A percentile compares a stretch with the other conserved stretches of the same genome.
Evolutionary conservation across 2,113 vertebrate species (phyloP).

Genomic region (Kryptolebias marmoratus): DNA sequence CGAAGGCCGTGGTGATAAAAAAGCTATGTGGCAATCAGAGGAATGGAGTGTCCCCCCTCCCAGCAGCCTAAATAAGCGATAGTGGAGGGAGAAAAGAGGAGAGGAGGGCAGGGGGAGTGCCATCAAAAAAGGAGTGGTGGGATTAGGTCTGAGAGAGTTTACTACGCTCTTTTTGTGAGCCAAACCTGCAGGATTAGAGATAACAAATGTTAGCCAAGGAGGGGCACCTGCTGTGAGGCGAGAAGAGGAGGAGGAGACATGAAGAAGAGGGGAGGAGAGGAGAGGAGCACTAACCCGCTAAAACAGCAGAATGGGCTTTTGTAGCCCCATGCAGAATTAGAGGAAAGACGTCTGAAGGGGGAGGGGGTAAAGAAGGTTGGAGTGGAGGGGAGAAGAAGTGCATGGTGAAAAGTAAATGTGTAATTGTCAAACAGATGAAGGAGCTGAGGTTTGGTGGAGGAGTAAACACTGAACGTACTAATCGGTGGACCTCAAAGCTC

Average conservation of each 20-base stretch:
- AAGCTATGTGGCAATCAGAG: slow-evolving; percentile 79
- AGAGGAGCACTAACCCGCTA: slow-evolving; percentile 57
- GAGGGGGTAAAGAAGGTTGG: slow-evolving; percentile 36
- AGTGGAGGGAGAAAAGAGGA: slow-evolving; percentile 68
- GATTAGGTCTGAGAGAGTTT: slow-evolving; percentile 82
- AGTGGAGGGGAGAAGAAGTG: slow-evolving; percentile 36
- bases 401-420: slow-evolving; percentile 68
- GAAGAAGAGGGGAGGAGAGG: slow-evolving; percentile 39
- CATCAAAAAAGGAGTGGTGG: slow-evolving; percentile 77
- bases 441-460: slow-evolving; percentile 57
- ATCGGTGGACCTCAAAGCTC: slow-evolving; percentile 56
- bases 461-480: slow-evolving; percentile 62
- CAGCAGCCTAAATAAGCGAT: slow-evolving; percentile 70
- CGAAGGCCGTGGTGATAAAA: slow-evolving; percentile 73
- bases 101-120: slow-evolving; percentile 64
- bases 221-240: slow-evolving; percentile 78
- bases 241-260: slow-evolving; percentile 50
- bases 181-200: slow-evolving; percentile 84
- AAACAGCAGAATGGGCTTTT: slow-evolving; percentile 76
- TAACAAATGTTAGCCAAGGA: slow-evolving; percentile 80
- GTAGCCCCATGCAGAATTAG: slow-evolving; percentile 64
- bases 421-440: slow-evolving; percentile 74
- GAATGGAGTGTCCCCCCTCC: slow-evolving; percentile 60
- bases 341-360: slow-evolving; percentile 41
- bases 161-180: slow-evolving; percentile 79